phyloP scores from a whole-genome alignment of 1,140 invertebrate species.

The Nasonia longicornis region DNA sequence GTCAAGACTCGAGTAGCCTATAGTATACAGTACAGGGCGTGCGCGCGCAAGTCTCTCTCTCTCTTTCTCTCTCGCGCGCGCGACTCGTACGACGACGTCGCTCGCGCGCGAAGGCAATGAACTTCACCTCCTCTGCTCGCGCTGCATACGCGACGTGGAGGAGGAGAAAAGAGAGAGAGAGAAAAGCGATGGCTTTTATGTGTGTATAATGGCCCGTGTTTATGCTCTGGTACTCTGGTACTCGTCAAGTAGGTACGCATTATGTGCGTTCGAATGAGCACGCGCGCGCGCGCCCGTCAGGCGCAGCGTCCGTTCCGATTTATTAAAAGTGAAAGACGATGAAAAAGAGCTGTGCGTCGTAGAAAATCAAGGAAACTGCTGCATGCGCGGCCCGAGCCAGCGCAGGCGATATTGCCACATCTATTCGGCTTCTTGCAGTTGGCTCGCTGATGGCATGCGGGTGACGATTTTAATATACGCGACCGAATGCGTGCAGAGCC shows the following conservation, averaged over 20 bases:
- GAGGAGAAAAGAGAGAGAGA: conserved; percentile 39
- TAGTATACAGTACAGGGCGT: background rate
- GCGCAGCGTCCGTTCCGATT: conserved; percentile 37
- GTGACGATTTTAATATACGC: conserved; percentile 29
- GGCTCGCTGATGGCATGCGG: background rate
- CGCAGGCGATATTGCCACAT: conserved; percentile 20
- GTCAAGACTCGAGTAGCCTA: background rate
- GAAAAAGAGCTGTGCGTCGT: conserved; percentile 39
- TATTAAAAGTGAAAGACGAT: conserved; percentile 46
- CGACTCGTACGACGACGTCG: conserved; percentile 32
- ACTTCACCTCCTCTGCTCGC: conserved; percentile 65
- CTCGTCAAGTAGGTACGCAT: conserved; percentile 52
- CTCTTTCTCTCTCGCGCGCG: conserved; percentile 12
- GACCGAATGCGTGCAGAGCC: background rate
- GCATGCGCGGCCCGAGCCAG: background rate
- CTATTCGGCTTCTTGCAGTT: conserved; percentile 23
- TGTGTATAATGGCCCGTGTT: conserved; percentile 67
- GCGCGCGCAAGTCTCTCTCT: background rate
- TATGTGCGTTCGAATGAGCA: conserved; percentile 36
- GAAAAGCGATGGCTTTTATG: conserved; percentile 61
- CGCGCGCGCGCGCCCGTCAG: background rate
- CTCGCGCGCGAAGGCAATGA: conserved; percentile 65
- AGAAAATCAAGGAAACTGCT: conserved; percentile 40
- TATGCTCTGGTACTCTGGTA: conserved; percentile 59
- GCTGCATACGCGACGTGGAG: conserved; percentile 42